phyloP scores from a whole-genome alignment of 37 sponge, comb jelly and placozoan species.

The Crambe crambe region DNA sequence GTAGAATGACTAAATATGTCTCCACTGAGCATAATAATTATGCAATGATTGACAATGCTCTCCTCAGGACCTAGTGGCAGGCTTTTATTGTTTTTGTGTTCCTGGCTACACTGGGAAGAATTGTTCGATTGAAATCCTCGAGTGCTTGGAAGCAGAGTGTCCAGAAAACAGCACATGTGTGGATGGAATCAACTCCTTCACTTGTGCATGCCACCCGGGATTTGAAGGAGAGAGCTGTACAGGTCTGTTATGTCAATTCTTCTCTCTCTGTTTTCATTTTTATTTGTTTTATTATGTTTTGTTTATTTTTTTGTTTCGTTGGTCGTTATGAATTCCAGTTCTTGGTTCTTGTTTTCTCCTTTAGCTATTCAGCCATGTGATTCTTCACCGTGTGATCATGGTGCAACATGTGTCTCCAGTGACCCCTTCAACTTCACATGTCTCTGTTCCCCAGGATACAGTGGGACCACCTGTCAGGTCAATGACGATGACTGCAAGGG shows the following conservation, averaged over 20 bases:
- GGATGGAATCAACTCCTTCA: not conserved
- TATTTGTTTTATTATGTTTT: no score
- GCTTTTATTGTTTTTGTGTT: not conserved
- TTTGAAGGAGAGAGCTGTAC: conserved; percentile 36
- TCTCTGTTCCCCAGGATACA: conserved; percentile 17
- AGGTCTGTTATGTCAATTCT: not conserved
- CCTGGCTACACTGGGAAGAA: conserved; percentile 18
- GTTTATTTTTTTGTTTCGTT: no score
- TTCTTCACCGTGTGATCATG: conserved; percentile 3
- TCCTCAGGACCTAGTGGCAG: conserved; percentile 15
- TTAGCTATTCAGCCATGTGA: conserved; percentile 3
- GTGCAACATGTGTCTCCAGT: not conserved
- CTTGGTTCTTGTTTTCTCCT: no score
- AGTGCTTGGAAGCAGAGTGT: not conserved
- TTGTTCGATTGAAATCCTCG: conserved; percentile 8
- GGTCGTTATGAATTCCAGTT: no score
- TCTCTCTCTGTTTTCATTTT: not conserved
- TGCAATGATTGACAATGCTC: no score
- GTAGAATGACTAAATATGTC: no score
- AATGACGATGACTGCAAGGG: conserved; percentile 18
- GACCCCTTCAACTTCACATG: conserved; percentile 10
- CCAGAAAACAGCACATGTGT: conserved; percentile 14
- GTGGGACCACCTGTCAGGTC: conserved; percentile 9
- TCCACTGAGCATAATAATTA: no score
- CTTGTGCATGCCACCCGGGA: conserved; percentile 10